phyloP scores from a whole-genome alignment of 2,113 vertebrate species.

The Crotalus tigris region DNA sequence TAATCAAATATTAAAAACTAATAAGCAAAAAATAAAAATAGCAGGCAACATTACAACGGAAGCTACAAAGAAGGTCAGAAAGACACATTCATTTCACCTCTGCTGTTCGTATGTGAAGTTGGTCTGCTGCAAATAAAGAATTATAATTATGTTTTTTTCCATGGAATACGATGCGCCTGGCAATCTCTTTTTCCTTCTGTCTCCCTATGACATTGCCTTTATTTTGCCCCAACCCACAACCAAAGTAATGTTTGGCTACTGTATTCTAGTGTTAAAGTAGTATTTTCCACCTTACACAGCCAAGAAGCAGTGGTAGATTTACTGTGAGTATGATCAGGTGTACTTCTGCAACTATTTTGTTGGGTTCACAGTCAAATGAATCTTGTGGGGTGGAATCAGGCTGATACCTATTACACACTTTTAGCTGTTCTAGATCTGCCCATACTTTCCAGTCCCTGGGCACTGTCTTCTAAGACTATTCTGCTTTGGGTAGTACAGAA shows the following conservation, averaged over 20 bases:
- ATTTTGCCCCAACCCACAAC: neutral
- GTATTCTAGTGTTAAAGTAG: neutral
- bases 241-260: neutral
- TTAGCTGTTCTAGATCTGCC: neutral
- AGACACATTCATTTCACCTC: accelerated
- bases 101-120: neutral
- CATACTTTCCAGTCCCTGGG: neutral
- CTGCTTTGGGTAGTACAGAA: neutral
- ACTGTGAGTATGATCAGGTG: neutral
- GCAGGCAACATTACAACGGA: neutral
- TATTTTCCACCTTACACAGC: neutral
- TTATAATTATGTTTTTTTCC: neutral
- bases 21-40: neutral
- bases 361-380: neutral
- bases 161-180: neutral
- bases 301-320: neutral
- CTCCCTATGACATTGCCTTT: neutral
- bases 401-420: neutral
- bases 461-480: neutral
- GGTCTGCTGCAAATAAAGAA: neutral
- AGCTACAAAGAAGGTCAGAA: neutral
- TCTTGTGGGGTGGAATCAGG: neutral
- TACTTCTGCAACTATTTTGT: neutral
- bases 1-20: neutral
- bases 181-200: neutral